phyloP scores from a whole-genome alignment of 2,797 vertebrate genomes.

The Hirundo rustica region DNA sequence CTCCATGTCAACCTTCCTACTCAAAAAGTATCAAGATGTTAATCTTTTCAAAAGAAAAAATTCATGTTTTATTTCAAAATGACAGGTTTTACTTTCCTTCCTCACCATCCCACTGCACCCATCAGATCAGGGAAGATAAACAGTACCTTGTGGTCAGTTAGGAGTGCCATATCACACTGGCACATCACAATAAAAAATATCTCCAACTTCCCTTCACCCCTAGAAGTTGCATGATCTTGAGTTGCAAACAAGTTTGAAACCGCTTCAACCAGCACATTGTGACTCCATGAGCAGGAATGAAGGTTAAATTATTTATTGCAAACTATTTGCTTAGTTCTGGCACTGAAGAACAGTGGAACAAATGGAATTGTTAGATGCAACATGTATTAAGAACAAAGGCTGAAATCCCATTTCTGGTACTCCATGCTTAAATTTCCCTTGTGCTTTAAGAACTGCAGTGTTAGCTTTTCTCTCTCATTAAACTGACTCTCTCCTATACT shows the following conservation, averaged over 20 bases:
- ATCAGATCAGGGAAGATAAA: background rate
- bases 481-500: background rate
- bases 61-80: background rate
- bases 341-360: slow-evolving; percentile 48
- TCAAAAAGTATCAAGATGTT: background rate
- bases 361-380: slow-evolving; percentile 59
- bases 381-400: slow-evolving; percentile 12
- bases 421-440: slow-evolving; percentile 32
- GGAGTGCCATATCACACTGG: background rate
- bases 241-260: slow-evolving; percentile 12
- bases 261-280: background rate
- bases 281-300: background rate
- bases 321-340: slow-evolving; percentile 48
- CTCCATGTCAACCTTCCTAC: background rate
- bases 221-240: background rate
- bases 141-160: background rate
- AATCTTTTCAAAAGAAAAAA: background rate
- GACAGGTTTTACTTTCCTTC: background rate
- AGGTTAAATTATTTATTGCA: slow-evolving; percentile 60
- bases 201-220: background rate
- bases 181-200: background rate
- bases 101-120: background rate
- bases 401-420: slow-evolving; percentile 7
- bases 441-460: background rate
- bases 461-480: slow-evolving; percentile 3